These are phyloP conservation scores for Conopomorpha cramerella DNA, from an alignment of 1,140 invertebrate species.

Conservation along the genomic window DNA sequence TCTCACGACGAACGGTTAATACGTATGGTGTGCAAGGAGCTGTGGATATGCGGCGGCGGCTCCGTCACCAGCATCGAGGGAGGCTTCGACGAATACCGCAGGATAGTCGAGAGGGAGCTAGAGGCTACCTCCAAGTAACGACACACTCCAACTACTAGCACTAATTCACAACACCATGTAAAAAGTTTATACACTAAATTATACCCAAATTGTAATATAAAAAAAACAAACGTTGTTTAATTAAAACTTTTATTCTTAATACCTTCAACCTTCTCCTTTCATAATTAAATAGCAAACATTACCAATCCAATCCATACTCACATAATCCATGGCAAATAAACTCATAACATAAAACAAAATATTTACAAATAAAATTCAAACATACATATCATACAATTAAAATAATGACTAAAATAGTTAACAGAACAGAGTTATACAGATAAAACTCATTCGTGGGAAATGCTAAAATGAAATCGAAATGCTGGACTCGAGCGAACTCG, in stretches of 20 bases:
- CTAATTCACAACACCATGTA: no score
- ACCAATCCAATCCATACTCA: constrained; percentile 38
- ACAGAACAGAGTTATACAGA: constrained; percentile 24
- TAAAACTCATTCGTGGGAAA: constrained; percentile 30
- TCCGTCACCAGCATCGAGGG: constrained; percentile 90
- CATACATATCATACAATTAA: constrained; percentile 56
- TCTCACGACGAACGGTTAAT: constrained; percentile 99
- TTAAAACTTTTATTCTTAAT: constrained; percentile 53
- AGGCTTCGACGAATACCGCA: constrained; percentile 95
- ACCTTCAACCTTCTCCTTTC: constrained; percentile 38
- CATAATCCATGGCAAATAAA: constrained; percentile 47
- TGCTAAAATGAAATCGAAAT: constrained; percentile 10
- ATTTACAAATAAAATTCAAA: constrained; percentile 54
- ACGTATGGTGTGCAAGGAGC: constrained; percentile 93
- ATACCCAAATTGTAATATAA: constrained; percentile 23
- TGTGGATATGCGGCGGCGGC: constrained; percentile 94
- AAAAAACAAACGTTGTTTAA: constrained; percentile 34
- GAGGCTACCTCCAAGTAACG: constrained; percentile 62
- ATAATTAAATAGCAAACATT: constrained; percentile 48
- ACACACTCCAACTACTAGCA: background rate
- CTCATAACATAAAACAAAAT: no score
- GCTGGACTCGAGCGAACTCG: constrained; percentile 11
- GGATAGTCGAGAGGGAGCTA: constrained; percentile 87
- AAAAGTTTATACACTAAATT: constrained; percentile 13
- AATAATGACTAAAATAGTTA: constrained; percentile 50